Percentiles rank a stretch among this genome's conserved stretches.
Evolutionary conservation across 2,888 invertebrate species (phyloP).

Genomic region (Maniola hyperantus): DNA sequence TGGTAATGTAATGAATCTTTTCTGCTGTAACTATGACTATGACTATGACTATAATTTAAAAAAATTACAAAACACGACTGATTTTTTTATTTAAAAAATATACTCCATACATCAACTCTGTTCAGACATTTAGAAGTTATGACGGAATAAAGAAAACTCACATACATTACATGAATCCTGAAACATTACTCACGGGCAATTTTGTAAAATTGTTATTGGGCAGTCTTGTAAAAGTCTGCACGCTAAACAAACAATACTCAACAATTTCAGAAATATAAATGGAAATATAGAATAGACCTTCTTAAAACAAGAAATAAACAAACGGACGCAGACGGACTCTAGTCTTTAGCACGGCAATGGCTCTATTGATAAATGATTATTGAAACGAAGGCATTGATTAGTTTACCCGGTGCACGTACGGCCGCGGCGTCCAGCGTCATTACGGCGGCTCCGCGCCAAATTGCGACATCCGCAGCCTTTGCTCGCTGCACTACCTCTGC

Average conservation of each 20-base stretch:
- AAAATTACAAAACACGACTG: too few species aligned
- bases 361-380: conserved; percentile 43
- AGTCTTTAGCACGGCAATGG: conserved; percentile 29
- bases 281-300: background rate
- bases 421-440: conserved; percentile 57
- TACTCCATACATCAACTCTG: too few species aligned
- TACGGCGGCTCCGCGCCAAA: conserved; percentile 70
- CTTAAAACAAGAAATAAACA: conserved; percentile 11
- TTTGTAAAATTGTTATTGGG: too few species aligned
- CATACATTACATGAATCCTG: too few species aligned
- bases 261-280: background rate
- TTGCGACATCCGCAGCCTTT: conserved; percentile 69
- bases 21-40: too few species aligned
- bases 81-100: too few species aligned
- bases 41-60: too few species aligned
- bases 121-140: too few species aligned
- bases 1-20: too few species aligned
- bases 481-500: conserved; percentile 39
- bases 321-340: conserved; percentile 27
- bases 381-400: conserved; percentile 46
- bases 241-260: background rate
- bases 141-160: too few species aligned
- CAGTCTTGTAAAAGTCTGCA: too few species aligned
- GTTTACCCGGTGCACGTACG: conserved; percentile 66
- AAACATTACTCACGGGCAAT: too few species aligned